These are phyloP conservation scores for Danionella cerebrum DNA, from an alignment of 2,113 vertebrate genomes.

Conservation along the genomic window DNA sequence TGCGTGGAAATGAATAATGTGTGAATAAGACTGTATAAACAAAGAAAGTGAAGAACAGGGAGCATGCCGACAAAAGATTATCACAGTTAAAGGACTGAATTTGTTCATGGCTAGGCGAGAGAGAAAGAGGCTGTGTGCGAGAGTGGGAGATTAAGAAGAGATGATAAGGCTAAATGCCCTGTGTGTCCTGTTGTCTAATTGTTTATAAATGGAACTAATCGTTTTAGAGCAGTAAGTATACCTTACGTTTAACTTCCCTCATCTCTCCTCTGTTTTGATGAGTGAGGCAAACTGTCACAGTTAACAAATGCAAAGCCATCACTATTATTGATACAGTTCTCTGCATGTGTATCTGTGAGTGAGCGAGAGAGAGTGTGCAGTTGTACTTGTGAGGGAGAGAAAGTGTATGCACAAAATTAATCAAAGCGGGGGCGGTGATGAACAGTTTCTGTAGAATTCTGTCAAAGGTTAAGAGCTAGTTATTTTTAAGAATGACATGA, in stretches of 20 bases:
- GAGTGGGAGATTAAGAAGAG: slow-evolving; percentile 36
- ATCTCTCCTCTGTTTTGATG: slow-evolving; percentile 64
- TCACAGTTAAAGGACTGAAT: slow-evolving; percentile 45
- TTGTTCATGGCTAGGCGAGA: slow-evolving; percentile 38
- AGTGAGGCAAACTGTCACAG: slow-evolving; percentile 83
- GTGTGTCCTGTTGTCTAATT: slow-evolving; percentile 70
- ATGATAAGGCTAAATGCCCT: slow-evolving; percentile 60
- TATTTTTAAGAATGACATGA: slow-evolving; percentile 99
- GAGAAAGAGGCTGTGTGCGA: slow-evolving; percentile 31
- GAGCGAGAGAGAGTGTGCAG: slow-evolving; percentile 26
- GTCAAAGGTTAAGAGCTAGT: slow-evolving; percentile 99
- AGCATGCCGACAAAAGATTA: slow-evolving; percentile 45
- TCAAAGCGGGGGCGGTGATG: slow-evolving; percentile 99
- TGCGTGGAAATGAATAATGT: slow-evolving; percentile 57
- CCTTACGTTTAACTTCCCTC: slow-evolving; percentile 76
- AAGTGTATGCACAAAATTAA: slow-evolving; percentile 94
- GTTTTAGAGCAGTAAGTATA: slow-evolving; percentile 82
- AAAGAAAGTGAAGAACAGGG: slow-evolving; percentile 42
- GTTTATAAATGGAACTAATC: slow-evolving; percentile 98
- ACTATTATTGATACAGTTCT: slow-evolving; percentile 89
- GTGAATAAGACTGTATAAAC: slow-evolving; percentile 53
- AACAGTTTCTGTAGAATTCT: slow-evolving; percentile 99
- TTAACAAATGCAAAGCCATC: slow-evolving; percentile 93
- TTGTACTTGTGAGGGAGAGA: slow-evolving; percentile 48
- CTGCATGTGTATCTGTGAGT: slow-evolving; percentile 58